Evolutionary conservation across 2,888 invertebrate species (phyloP), one percentile per base, ranked within the genome.

Genomic region (Aphodius granarius): DNA sequence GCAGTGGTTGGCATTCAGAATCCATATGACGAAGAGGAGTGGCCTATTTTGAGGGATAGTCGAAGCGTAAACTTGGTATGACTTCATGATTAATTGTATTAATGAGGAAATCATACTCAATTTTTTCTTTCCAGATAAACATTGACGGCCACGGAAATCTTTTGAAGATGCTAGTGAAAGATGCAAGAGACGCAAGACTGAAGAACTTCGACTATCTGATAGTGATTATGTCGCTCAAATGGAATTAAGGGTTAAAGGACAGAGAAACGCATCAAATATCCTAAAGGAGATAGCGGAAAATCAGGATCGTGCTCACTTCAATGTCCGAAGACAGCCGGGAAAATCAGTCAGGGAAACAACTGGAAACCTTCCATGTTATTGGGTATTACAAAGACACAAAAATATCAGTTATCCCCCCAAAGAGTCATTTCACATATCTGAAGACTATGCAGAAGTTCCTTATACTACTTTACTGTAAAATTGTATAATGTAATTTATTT

Each of bases 181-280:
- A 23, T 5, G 23, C 23, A 23, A 23, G 23, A 23, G 23, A 23
- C 23, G 23, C 23, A 23, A 23, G 23, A 23, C 23, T 23, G 23
- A 23, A 6, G 23, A 23, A 23, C 23, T 23, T 23, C 23, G 6
- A 23, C 23, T 23, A 23, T 23, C 23, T 23, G 23, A 23, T 6
- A 23, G 23, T 23, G n/a, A n/a, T 23, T 66, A 70, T 62, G 73
- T 20, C n/a, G 73, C 72, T 72, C 72, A 62, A 72, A 72, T 63
- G 72, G 72, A 72, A 70, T 71, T 73, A 19, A 20, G 23, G 65
- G 23, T 16, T 13, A 64, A 73, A 73, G 66, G 70, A 70, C 20
- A 70, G 21, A 70, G 70, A 70, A 19, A 22, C n/a, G 70, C 70
- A 20, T 70, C 70, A 72, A 72, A 72, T 62, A 72, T 72, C 62